These are phyloP conservation scores for Gallinago solitaria DNA, from an alignment of 2,797 vertebrate genomes.

Conservation along the genomic window DNA sequence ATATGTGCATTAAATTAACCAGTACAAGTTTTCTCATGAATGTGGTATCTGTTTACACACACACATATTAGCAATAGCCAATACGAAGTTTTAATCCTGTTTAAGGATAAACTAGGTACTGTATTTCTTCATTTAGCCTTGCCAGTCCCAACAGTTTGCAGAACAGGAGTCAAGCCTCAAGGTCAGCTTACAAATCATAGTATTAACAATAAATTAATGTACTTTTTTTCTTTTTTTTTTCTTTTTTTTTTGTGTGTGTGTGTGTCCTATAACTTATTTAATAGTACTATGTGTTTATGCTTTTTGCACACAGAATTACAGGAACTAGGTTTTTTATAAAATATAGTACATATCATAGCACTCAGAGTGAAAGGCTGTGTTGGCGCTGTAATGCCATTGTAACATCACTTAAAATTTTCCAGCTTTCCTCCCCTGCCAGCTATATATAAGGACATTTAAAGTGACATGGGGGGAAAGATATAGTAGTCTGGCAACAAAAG, in stretches of 20 bases:
- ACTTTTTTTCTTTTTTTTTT: neutral
- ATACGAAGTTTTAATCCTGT: neutral
- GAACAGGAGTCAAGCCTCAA: neutral
- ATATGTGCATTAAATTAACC: neutral
- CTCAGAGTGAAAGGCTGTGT: neutral
- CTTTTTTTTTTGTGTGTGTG: too few species aligned
- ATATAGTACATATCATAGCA: neutral
- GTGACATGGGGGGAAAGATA: neutral
- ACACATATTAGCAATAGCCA: neutral
- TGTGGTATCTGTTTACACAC: neutral
- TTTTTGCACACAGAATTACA: constrained; percentile 7
- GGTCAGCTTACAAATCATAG: neutral
- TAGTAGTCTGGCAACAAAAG: neutral
- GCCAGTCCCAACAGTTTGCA: neutral
- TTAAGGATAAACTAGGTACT: neutral
- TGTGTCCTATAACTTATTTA: neutral
- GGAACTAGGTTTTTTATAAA: neutral
- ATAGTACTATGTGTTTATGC: neutral
- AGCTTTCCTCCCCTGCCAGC: neutral
- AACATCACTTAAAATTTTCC: neutral
- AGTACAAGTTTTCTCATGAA: neutral
- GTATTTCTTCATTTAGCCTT: neutral
- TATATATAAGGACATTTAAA: neutral
- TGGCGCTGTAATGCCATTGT: neutral
- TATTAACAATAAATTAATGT: neutral